These are phyloP conservation scores for Calvadosia cruxmelitensis DNA, from an alignment of 30 jellyfish, hydroid and myxozoan species.

Conservation along the genomic window DNA sequence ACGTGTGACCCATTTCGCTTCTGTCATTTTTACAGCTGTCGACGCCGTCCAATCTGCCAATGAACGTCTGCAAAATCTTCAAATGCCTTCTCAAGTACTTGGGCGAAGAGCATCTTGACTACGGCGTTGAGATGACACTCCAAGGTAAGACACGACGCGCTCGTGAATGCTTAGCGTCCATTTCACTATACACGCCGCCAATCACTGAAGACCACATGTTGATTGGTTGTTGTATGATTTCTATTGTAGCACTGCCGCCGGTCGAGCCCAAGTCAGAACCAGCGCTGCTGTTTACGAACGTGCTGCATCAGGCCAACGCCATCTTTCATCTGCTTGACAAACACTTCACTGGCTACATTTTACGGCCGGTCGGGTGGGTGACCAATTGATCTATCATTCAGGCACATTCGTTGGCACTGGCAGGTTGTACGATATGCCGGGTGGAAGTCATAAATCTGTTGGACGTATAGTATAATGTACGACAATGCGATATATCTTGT, in stretches of 20 bases:
- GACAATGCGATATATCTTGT: no score
- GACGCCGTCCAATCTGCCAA: slow-evolving; percentile 71
- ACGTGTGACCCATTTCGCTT: no score
- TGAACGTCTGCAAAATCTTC: slow-evolving; percentile 67
- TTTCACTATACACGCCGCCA: background rate
- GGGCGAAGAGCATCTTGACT: slow-evolving; percentile 97
- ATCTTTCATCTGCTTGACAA: slow-evolving; percentile 88
- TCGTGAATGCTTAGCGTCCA: background rate
- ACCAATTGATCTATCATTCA: no score
- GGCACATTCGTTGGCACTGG: no score
- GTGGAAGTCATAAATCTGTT: no score
- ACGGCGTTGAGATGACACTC: slow-evolving; percentile 83
- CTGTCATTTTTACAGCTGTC: slow-evolving; percentile 47
- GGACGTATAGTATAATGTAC: no score
- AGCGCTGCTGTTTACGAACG: slow-evolving; percentile 70
- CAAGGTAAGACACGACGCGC: slow-evolving; percentile 54
- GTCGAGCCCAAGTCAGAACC: slow-evolving; percentile 89
- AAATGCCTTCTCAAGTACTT: slow-evolving; percentile 63
- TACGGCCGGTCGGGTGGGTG: slow-evolving; percentile 83
- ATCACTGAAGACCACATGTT: background rate
- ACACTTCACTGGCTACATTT: slow-evolving; percentile 80
- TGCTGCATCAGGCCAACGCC: slow-evolving; percentile 69
- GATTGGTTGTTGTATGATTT: background rate
- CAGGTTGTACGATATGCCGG: no score
- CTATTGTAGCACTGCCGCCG: slow-evolving; percentile 57